These are phyloP conservation scores for Hippocampus zosterae DNA, from an alignment of 2,113 vertebrate species.

Conservation along the genomic window DNA sequence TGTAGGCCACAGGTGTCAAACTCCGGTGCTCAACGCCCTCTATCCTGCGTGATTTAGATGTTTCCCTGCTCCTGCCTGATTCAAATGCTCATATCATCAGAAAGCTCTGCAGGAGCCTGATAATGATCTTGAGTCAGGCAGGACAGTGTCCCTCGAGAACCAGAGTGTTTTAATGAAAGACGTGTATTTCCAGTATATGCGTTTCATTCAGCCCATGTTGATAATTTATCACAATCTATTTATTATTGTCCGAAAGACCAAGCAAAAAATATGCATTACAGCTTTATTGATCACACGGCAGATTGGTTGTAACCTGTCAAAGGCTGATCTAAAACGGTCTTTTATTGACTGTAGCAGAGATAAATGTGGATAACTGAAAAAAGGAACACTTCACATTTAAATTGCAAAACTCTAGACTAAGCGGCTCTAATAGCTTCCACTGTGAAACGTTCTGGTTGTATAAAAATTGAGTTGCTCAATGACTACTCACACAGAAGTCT, in stretches of 20 bases:
- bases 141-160: conserved; percentile 6
- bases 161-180: conserved; percentile 48
- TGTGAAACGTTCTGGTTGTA: no score
- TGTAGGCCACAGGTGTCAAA: background rate
- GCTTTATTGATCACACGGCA: conserved; percentile 59
- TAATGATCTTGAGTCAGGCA: no score
- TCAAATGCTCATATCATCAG: no score
- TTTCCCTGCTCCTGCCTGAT: no score
- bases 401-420: background rate
- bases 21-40: no score
- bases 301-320: conserved; percentile 61
- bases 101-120: no score
- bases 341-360: conserved; percentile 42
- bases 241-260: conserved; percentile 34
- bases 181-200: conserved; percentile 37
- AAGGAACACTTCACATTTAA: background rate
- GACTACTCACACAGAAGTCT: background rate
- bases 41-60: no score
- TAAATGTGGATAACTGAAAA: conserved; percentile 20
- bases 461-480: no score
- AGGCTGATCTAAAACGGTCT: conserved; percentile 37
- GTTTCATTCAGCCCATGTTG: conserved; percentile 55
- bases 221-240: conserved; percentile 41
- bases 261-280: conserved; percentile 52
- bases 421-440: background rate